Conservation (phyloP, 2,797 vertebrate species). For the Cheirogaleus major region DNA sequence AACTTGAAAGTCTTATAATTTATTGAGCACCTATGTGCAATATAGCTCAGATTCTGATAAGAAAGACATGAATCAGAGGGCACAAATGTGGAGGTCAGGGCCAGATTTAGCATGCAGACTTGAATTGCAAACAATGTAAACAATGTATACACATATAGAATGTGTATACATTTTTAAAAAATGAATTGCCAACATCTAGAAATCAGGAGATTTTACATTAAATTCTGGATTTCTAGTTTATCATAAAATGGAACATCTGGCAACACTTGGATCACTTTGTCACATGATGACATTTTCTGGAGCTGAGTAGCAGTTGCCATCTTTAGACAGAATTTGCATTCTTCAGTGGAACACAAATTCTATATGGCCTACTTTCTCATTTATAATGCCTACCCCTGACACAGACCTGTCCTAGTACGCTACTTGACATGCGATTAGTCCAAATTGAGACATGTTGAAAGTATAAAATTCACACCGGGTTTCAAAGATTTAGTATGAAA, state of each 20-base stretch:
- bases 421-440: neutral
- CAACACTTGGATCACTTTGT: neutral
- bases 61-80: neutral
- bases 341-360: neutral
- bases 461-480: neutral
- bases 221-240: constrained; percentile 24
- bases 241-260: neutral
- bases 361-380: neutral
- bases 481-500: neutral
- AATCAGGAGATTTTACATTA: neutral
- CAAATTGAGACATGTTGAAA: neutral
- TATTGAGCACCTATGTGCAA: neutral
- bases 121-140: neutral
- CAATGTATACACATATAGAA: neutral
- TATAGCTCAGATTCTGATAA: neutral
- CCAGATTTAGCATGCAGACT: neutral
- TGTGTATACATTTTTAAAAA: neutral
- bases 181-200: neutral
- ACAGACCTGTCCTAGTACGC: neutral
- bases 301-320: neutral
- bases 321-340: neutral
- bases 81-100: neutral
- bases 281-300: neutral
- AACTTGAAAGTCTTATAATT: constrained; percentile 1
- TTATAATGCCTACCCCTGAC: neutral